Conservation (phyloP, 2,888 invertebrate species). For the Iphiclides podalirius region DNA sequence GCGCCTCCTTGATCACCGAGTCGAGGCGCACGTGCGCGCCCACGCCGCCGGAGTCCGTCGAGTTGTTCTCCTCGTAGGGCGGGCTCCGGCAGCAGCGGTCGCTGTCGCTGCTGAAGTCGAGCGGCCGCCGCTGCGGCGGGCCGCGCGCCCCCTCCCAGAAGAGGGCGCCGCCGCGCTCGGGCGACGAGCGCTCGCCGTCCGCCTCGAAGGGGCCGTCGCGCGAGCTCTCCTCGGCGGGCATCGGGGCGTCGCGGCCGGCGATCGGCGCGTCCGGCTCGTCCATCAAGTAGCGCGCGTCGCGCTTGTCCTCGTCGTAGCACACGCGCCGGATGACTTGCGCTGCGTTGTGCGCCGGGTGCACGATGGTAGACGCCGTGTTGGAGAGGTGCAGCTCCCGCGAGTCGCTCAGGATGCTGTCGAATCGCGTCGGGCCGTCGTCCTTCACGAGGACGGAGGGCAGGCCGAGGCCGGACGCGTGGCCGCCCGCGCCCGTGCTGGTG, state of each 20-base stretch:
- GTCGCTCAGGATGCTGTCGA: conserved; percentile 57
- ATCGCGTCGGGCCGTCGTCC: conserved; percentile 57
- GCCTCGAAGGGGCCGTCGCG: conserved; percentile 54
- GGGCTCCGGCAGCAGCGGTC: conserved; percentile 75
- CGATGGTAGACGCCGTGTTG: conserved; percentile 60
- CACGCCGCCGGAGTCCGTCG: conserved; percentile 63
- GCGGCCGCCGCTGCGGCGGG: conserved; percentile 50
- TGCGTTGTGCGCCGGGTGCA: conserved; percentile 59
- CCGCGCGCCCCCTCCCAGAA: conserved; percentile 73
- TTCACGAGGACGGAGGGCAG: conserved; percentile 58
- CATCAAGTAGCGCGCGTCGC: conserved; percentile 46
- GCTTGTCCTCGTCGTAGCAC: conserved; percentile 54
- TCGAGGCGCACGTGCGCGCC: conserved; percentile 64
- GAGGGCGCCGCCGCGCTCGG: conserved; percentile 61
- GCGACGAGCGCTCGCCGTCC: conserved; percentile 58
- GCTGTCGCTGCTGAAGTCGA: conserved; percentile 71
- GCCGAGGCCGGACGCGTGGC: conserved; percentile 45
- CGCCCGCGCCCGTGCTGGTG: conserved; percentile 49
- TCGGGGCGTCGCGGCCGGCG: conserved; percentile 55
- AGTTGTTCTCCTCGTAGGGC: conserved; percentile 62
- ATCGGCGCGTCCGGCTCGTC: conserved; percentile 55
- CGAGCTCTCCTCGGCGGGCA: conserved; percentile 57
- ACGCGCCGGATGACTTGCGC: conserved; percentile 70
- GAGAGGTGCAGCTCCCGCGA: conserved; percentile 58
- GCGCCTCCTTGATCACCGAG: conserved; percentile 69